These are phyloP conservation scores for Nephrocerus scutellatus DNA, from an alignment of 2,888 invertebrate species.

Conservation along the genomic window DNA sequence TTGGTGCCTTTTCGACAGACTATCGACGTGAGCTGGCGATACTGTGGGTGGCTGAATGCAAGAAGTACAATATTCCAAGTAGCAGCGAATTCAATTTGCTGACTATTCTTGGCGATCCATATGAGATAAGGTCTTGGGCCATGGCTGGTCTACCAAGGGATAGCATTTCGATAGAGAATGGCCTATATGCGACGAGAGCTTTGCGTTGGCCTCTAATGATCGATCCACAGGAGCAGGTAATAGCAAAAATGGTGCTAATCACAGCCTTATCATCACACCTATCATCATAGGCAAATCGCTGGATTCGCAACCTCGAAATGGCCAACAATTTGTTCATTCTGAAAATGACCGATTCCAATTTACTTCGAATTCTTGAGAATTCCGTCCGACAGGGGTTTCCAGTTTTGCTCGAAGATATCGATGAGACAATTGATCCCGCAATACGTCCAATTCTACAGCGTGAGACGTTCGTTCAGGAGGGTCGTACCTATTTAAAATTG, in stretches of 20 bases:
- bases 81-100: conserved; percentile 63
- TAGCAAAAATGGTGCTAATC: background rate
- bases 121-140: conserved; percentile 85
- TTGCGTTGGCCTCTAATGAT: conserved; percentile 87
- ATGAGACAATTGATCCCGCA: conserved; percentile 80
- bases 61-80: conserved; percentile 61
- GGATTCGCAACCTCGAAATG: conserved; percentile 84
- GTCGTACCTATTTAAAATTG: conserved; percentile 71
- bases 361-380: conserved; percentile 70
- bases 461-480: conserved; percentile 66
- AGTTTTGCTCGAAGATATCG: conserved; percentile 80
- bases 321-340: conserved; percentile 66
- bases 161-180: conserved; percentile 83
- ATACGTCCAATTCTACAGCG: conserved; percentile 74
- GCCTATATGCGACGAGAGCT: conserved; percentile 76
- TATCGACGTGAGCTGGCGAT: conserved; percentile 62
- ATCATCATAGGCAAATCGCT: conserved; percentile 69
- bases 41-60: conserved; percentile 64
- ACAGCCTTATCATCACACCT: conserved; percentile 1
- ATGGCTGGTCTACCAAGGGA: conserved; percentile 82
- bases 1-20: conserved; percentile 77
- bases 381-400: conserved; percentile 77
- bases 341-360: conserved; percentile 69
- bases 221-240: conserved; percentile 88
- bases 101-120: conserved; percentile 70